phyloP scores from a whole-genome alignment of 2,113 vertebrate species.

The Dromiciops gliroides region DNA sequence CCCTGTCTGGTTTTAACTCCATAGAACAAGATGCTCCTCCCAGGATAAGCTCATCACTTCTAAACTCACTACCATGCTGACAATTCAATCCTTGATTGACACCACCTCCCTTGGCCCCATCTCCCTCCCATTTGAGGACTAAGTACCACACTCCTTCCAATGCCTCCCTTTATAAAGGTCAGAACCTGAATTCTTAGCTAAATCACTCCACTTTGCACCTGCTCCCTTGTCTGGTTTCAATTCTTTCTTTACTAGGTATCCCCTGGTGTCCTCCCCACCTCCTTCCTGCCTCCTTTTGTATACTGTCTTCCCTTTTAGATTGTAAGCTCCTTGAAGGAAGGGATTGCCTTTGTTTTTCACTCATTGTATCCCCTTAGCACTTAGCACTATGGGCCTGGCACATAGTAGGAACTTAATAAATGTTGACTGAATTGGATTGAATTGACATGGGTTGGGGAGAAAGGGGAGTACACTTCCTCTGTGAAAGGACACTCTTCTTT shows the following conservation, averaged over 20 bases:
- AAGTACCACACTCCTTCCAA: background rate
- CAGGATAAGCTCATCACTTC: background rate
- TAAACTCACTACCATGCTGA: background rate
- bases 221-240: background rate
- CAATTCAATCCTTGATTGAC: background rate
- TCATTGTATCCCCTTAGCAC: background rate
- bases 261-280: background rate
- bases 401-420: background rate
- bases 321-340: background rate
- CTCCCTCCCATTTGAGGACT: background rate
- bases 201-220: background rate
- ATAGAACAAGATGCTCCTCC: background rate
- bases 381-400: background rate
- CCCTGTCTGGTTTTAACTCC: background rate
- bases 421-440: background rate
- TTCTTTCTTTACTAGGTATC: background rate
- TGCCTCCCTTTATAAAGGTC: background rate
- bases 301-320: background rate
- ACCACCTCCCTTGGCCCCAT: background rate
- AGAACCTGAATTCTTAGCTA: background rate
- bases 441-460: background rate
- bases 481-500: background rate
- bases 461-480: background rate
- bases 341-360: background rate
- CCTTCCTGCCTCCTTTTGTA: background rate